Evolutionary conservation across 2,888 invertebrate genomes (phyloP), one percentile per base, ranked within the genome.

Genomic region (Liopterus haemorrhoidalis): DNA sequence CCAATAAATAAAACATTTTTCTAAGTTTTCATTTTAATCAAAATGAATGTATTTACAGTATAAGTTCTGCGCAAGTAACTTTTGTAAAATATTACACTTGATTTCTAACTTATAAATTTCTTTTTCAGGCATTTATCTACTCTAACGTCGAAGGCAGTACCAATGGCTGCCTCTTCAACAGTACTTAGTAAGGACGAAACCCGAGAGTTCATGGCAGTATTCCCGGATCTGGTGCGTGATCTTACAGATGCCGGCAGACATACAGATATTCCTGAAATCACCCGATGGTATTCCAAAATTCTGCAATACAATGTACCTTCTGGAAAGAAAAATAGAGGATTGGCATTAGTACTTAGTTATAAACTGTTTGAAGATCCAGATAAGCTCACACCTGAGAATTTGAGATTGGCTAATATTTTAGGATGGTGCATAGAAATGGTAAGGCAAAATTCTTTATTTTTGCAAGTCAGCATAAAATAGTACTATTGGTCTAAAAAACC

Each of bases 391-490:
- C 79, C 84, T 0, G 88, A 89, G 54, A 87, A 86, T 57, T 67
- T 92, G 25, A 78, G 81, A 55, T 66, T 82, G 48, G 88, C 90
- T 0, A 82, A 87, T 54, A 81, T 92, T 56, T 74, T 95, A 65
- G 95, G 93, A 50, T 95, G 95, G 93, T 92, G 93, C 64, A 79
- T 88, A 3, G 96, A 96, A 79, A 78, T 94, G 83, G 94, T 95
- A 67, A 73, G 78, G 70, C 36, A 49, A 36, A 30, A 15, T 14
- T 18, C 19, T 37, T 11, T n/a, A 14, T 14, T 12, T 28, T 28
- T 28, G 5, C 28, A 28, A 11, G 11, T 11, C 3, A 25, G 25
- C n/a, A n/a, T n/a, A n/a, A n/a, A n/a, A n/a, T n/a, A n/a, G n/a
- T n/a, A n/a, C n/a, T n/a, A n/a, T n/a, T n/a, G n/a, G n/a, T n/a